phyloP scores from a whole-genome alignment of 1,140 invertebrate species.

The Penaeus japonicus region DNA sequence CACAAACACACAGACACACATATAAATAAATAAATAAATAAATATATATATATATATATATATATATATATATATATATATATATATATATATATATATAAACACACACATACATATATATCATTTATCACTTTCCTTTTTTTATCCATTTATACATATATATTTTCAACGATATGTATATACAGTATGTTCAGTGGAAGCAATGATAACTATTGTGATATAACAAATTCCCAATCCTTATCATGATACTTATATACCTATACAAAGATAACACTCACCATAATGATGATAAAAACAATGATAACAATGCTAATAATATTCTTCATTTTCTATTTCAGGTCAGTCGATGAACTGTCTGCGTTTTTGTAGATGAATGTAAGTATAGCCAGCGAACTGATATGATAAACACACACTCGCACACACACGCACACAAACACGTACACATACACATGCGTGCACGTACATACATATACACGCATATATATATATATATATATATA shows the following conservation, averaged over 20 bases:
- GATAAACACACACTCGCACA: background rate
- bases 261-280: no score
- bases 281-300: background rate
- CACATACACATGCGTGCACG: background rate
- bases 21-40: background rate
- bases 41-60: background rate
- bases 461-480: background rate
- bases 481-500: background rate
- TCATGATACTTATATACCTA: background rate
- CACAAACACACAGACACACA: background rate
- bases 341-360: no score
- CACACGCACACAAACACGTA: background rate
- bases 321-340: background rate
- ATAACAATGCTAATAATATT: background rate
- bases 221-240: background rate
- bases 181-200: no score
- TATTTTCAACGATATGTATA: background rate
- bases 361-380: background rate
- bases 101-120: background rate
- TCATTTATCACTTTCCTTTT: no score
- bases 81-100: conserved; percentile 10
- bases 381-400: background rate
- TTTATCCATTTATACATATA: background rate
- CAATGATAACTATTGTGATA: no score
- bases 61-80: background rate